These are phyloP conservation scores for Hemaris fuciformis DNA, from an alignment of 2,888 invertebrate species.

Conservation along the genomic window DNA sequence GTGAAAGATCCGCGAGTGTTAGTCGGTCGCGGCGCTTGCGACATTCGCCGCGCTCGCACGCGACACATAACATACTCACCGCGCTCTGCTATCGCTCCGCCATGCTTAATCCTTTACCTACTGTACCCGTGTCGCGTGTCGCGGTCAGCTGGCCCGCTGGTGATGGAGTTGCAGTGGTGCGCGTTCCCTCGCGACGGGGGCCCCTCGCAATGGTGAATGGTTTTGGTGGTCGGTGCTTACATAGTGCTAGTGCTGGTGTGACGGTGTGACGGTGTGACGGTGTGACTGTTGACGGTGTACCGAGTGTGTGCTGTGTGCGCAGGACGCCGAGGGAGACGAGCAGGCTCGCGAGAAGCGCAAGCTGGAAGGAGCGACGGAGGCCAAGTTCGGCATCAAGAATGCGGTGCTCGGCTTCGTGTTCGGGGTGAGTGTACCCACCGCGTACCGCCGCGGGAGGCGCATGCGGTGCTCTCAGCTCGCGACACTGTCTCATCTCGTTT, in stretches of 20 bases:
- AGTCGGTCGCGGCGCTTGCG: conserved; percentile 1
- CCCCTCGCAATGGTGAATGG: conserved; percentile 33
- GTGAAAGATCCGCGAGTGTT: conserved; percentile 11
- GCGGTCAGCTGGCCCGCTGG: too few species aligned
- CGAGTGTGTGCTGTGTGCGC: conserved; percentile 62
- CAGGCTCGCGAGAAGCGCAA: conserved; percentile 87
- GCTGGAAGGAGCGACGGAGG: conserved; percentile 83
- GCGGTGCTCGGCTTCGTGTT: conserved; percentile 91
- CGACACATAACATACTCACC: background rate
- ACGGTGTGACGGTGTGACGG: conserved; percentile 31
- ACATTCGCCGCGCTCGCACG: background rate
- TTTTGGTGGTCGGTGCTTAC: conserved; percentile 30
- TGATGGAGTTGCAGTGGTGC: too few species aligned
- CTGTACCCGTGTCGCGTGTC: background rate
- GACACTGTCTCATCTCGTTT: conserved; percentile 11
- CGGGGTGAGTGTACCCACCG: conserved; percentile 83
- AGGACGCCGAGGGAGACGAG: conserved; percentile 69
- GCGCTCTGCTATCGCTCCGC: background rate
- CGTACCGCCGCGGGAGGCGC: background rate
- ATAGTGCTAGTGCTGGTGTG: conserved; percentile 27
- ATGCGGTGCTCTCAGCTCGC: background rate
- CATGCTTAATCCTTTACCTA: background rate
- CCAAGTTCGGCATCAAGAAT: conserved; percentile 88
- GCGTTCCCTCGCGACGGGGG: too few species aligned
- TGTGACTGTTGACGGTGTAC: conserved; percentile 22